A percentile compares a stretch with the other conserved stretches of the same genome.
Conservation (phyloP, 92 coral and sea anemone genomes). For the Zoanthus solanderi region DNA sequence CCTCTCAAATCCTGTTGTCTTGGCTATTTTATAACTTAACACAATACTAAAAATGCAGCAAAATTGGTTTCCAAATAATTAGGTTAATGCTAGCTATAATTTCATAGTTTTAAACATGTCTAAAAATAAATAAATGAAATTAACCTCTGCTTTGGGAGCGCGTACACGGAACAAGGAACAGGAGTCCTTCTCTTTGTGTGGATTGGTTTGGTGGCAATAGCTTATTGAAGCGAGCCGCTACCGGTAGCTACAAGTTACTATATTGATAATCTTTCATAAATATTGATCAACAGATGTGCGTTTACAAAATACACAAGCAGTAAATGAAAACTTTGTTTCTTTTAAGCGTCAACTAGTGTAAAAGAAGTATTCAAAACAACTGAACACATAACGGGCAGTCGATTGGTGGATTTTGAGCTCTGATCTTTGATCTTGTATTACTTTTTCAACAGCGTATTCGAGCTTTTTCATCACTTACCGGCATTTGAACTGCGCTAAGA, state of each 20-base stretch:
- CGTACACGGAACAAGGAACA: neutral
- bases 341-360: constrained; percentile 1
- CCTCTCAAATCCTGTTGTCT: constrained; percentile 31
- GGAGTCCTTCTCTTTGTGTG: constrained; percentile 20
- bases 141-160: neutral
- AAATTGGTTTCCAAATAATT: neutral
- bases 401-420: constrained; percentile 7
- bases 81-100: neutral
- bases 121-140: neutral
- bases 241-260: constrained; percentile 43
- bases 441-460: neutral
- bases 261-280: constrained; percentile 31
- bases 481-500: neutral
- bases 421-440: neutral
- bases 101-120: neutral
- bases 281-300: constrained; percentile 31
- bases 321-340: constrained; percentile 12
- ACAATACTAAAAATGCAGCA: neutral
- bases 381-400: constrained; percentile 13
- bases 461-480: neutral
- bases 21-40: neutral
- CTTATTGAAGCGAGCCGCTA: constrained; percentile 12
- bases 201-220: constrained; percentile 10
- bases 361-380: constrained; percentile 13
- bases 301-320: constrained; percentile 24